phyloP scores from a whole-genome alignment of 2,888 invertebrate genomes.

The Bombyx huttoni region DNA sequence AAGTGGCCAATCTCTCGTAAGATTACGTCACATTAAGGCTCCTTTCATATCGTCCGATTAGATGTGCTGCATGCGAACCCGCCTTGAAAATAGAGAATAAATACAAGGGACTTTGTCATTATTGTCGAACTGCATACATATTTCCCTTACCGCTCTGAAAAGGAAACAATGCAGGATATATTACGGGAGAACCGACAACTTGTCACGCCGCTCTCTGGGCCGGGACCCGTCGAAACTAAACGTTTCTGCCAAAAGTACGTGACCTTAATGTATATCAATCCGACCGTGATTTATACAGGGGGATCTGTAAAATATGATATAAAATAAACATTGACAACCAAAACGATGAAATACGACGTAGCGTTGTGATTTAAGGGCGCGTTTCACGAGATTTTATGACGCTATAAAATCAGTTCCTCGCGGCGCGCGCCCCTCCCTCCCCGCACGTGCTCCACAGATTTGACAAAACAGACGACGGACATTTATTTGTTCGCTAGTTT shows the following conservation, averaged over 20 bases:
- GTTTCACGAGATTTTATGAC: constrained; percentile 69
- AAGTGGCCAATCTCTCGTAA: constrained; percentile 38
- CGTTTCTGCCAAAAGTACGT: constrained; percentile 63
- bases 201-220: constrained; percentile 29
- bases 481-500: constrained; percentile 67
- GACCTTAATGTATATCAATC: constrained; percentile 72
- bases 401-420: constrained; percentile 68
- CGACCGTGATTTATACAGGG: constrained; percentile 62
- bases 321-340: constrained; percentile 73
- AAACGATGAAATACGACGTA: constrained; percentile 71
- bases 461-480: constrained; percentile 69
- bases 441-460: constrained; percentile 64
- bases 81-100: neutral
- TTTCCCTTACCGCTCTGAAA: neutral
- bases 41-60: constrained; percentile 11
- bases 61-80: neutral
- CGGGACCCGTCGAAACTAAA: constrained; percentile 43
- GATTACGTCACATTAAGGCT: constrained; percentile 35
- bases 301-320: constrained; percentile 72
- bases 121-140: too few relatives aligned
- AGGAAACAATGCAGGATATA: constrained; percentile 13
- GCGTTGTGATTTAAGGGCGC: constrained; percentile 68
- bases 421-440: constrained; percentile 23
- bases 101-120: neutral
- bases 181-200: constrained; percentile 28